Evolutionary conservation across 2,888 invertebrate species (phyloP), one percentile per base, ranked within the genome.

Genomic region (Tetropium fuscum): DNA sequence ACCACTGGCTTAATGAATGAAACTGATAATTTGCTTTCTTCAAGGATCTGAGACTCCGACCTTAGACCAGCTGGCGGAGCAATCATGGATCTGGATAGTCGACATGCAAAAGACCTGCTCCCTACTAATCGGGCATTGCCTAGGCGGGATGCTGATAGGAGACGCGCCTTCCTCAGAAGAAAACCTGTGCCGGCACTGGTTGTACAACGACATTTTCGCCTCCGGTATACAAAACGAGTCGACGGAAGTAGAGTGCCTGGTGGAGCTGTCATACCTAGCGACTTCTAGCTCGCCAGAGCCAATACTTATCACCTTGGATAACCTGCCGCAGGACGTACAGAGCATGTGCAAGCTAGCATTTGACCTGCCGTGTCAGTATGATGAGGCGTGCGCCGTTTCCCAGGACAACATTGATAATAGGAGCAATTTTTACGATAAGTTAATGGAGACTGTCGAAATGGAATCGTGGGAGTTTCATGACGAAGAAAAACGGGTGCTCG

Each of bases 51-150:
- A 83, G 72, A 85, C 85, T 0, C 84, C 85, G 4, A 84, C 85
- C 3, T 76, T 83, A 13, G 74, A 79, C 5, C 82, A 84, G 63
- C 67, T 82, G 16, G 81, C 82, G 1, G 82, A 81, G 53, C 81
- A 81, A 62, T 82, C 79, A 25, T 85, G 85, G 85, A 77, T 82
- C 47, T 88, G 88, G 87, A 80, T 87, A 59, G 77, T 87, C 20
- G 88, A 88, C 74, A 76, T 87, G 70, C 87, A 88, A 74, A 80
- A 86, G 64, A 84, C 85, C 0, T 86, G 86, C 71, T 84, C 86
- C n/a, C 79, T 88, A 47, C 77, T 88, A 60, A 83, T 88, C 45
- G 88, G 88, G 2, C 78, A 86, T 54, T 85, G 86, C 73, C 80
- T 88, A 16, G 86, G 87, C 2, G 84, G 84, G 22, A 84, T 85